phyloP scores from a whole-genome alignment of 1,140 invertebrate genomes.

The Colletes gigas region DNA sequence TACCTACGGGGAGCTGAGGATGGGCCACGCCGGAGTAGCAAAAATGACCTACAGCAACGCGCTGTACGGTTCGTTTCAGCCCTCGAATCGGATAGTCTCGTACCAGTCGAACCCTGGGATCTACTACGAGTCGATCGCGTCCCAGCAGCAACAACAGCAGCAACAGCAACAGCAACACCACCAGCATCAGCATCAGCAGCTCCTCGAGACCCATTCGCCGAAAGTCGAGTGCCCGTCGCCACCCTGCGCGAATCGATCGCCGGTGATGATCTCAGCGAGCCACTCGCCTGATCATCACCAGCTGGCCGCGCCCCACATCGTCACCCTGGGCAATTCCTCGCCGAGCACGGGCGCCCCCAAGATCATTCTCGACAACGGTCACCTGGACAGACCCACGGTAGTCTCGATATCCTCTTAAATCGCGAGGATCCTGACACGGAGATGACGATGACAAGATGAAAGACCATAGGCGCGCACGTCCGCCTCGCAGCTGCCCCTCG shows the following conservation, averaged over 20 bases:
- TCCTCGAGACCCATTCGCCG: slow-evolving; percentile 73
- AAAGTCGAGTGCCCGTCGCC: slow-evolving; percentile 77
- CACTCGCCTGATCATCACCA: slow-evolving; percentile 77
- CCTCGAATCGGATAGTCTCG: slow-evolving; percentile 58
- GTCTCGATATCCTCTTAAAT: slow-evolving; percentile 75
- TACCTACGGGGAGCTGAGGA: slow-evolving; percentile 72
- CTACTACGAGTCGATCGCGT: slow-evolving; percentile 70
- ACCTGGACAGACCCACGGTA: slow-evolving; percentile 73
- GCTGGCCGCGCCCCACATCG: slow-evolving; percentile 73
- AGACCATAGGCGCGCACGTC: too few species aligned
- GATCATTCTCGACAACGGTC: slow-evolving; percentile 68
- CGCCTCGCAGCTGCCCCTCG: too few species aligned
- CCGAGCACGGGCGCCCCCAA: slow-evolving; percentile 59
- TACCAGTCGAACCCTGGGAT: slow-evolving; percentile 56
- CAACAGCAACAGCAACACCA: slow-evolving; percentile 69
- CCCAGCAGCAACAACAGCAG: slow-evolving; percentile 64
- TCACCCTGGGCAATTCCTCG: slow-evolving; percentile 71
- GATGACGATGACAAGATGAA: not conserved
- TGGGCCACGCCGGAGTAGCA: slow-evolving; percentile 59
- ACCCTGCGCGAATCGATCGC: slow-evolving; percentile 69
- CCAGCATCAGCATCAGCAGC: slow-evolving; percentile 64
- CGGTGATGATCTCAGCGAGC: slow-evolving; percentile 68
- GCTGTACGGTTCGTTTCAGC: slow-evolving; percentile 59
- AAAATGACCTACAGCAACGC: slow-evolving; percentile 60
- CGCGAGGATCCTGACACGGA: too few species aligned